Base-by-base conservation (phyloP, 2,888 invertebrate species). In the Girardia tigrina region DNA sequence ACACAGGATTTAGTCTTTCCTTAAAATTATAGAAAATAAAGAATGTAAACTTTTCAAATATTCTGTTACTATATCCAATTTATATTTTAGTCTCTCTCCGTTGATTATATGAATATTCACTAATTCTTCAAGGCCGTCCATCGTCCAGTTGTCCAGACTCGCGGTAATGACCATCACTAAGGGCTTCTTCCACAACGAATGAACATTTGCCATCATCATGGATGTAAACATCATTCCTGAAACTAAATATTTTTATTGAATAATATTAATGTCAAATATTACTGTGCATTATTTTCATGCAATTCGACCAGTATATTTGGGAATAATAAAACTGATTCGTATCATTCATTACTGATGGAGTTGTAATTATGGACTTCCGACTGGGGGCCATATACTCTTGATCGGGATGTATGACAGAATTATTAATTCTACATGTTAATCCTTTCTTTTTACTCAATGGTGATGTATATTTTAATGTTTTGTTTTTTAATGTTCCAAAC, bases 191-290 rank as follows among this genome's bases (percentile, higher is more conserved):
- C n/a, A 56, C n/a, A 56, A 8, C 4, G 56, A 56, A 6, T 56
- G 56, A 56, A 56, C 23, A n/a, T 56, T 56, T 20, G 56, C 56
- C 56, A 56, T 56, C 56, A 56, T 56, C 56, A 56, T 56, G 23
- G 56, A 56, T 12, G 56, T 56, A n/a, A 56, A 56, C 56, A 56
- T 56, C 56, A 56, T 56, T 56, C 56, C 56, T 6, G 56, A 56
- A 8, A 56, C 56, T 56, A 56, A 56, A 56, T 20, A 4, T 56
- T 12, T n/a, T 56, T 56, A n/a, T 20, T 56, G 23, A 56, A 6
- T 56, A 56, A 56, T 20, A 8, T 23, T 20, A 36, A 56, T 56
- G n/a, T 12, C 4, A 20, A 20, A 4, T 20, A 56, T 8, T 56
- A 56, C 56, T 56, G 2, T 56, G 56, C 56, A 56, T 56, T 6